Evolutionary conservation across 2,888 invertebrate species (phyloP), one percentile per base, ranked within the genome.

Genomic region (Hermaeophaga mercurialis): DNA sequence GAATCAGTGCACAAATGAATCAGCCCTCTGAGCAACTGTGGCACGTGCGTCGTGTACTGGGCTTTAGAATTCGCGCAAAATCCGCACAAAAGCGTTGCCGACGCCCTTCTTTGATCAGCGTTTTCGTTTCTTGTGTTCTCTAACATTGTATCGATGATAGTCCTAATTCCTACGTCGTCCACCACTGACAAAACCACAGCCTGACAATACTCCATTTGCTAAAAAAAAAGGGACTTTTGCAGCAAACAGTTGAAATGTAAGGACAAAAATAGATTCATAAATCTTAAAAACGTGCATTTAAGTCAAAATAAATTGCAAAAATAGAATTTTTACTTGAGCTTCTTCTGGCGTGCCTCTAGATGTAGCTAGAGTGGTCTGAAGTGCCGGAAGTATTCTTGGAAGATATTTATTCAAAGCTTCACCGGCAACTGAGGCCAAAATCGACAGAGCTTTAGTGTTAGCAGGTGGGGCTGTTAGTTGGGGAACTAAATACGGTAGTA

Each of bases 401-500:
- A 98, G 82, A 76, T 95, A 96, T 72, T 91, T 88, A 7, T 91
- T 93, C 49, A 97, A 82, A 14, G 96, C 89, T 75, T 95, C 93
- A 38, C 96, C 96, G 39, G 97, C 96, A 3, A 96, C 96, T 18
- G 96, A 91, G 1, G 96, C 94, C 64, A 98, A 81, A 71, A 96
- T 93, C 0, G 96, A 92, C 52, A 98, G 80, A 0, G 96, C 97
- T 79, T 93, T 91, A 9, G 96, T 92, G 80, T 97, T 95, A 5
- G 94, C 90, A 14, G 94, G 94, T 4, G 87, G 84, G 5, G 89
- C 86, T 0, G 94, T 96, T 71, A 99, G 80, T 80, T 96, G 91
- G 2, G 98, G 98, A 59, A 99, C 90, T 59, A 99, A 84, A 79
- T 96, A 97, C 0, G 98, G 98, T 65, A 99, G 80, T 52, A 98